Percentiles rank a stretch among this genome's conserved stretches.
These are phyloP conservation scores for Harpagifer antarcticus DNA, from an alignment of 2,797 vertebrate genomes.

Conservation along the genomic window DNA sequence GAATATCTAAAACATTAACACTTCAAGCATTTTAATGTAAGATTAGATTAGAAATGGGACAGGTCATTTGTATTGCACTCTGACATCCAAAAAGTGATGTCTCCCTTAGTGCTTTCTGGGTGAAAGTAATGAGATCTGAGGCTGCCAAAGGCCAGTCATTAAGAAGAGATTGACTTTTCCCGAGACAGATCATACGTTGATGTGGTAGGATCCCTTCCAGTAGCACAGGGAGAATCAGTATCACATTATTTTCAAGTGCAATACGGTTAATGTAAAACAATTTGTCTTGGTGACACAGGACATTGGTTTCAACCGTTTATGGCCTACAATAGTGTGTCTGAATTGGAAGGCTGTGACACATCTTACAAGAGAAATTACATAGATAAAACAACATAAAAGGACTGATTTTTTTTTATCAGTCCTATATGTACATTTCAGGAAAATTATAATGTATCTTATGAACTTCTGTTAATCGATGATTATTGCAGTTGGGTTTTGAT, in stretches of 20 bases:
- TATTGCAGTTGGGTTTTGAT: conserved; percentile 33
- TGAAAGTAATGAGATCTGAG: conserved; percentile 46
- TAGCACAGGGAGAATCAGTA: conserved; percentile 19
- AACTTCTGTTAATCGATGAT: conserved; percentile 9
- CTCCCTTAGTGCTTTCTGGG: conserved; percentile 17
- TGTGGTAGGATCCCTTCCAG: conserved; percentile 34
- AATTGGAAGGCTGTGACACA: conserved; percentile 1
- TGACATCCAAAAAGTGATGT: conserved; percentile 27
- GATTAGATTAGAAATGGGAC: conserved; percentile 21
- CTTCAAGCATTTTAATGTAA: conserved; percentile 15
- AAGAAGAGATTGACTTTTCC: conserved; percentile 39
- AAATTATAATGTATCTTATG: conserved; percentile 15
- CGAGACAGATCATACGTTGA: conserved; percentile 36
- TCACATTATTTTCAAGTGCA: conserved; percentile 26
- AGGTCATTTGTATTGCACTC: conserved; percentile 34
- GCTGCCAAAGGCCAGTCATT: conserved; percentile 53
- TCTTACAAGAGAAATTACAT: background rate
- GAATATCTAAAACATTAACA: conserved; percentile 7
- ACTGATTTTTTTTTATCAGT: background rate
- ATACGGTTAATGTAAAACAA: conserved; percentile 13
- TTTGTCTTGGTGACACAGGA: conserved; percentile 13
- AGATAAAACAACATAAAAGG: background rate
- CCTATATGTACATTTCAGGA: background rate
- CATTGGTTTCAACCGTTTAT: conserved; percentile 5
- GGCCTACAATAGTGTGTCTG: background rate